Conservation (phyloP, 2,113 vertebrate genomes). For the Anhinga rufa region DNA sequence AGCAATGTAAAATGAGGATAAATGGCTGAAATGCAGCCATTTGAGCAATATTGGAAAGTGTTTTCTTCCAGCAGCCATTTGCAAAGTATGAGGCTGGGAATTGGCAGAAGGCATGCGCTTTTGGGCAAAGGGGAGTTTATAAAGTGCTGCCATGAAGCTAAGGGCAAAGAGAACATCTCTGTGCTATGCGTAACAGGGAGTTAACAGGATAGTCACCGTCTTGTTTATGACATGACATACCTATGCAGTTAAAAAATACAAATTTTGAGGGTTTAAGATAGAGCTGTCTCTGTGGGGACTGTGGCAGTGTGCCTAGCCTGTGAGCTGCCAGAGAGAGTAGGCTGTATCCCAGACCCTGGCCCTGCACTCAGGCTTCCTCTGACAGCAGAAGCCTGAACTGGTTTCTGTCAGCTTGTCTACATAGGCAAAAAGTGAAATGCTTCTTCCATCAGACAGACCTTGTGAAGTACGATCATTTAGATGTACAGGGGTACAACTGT, state of each 20-base stretch:
- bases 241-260: neutral
- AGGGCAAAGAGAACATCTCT: neutral
- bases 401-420: neutral
- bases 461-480: neutral
- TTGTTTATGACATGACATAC: accelerated
- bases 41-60: neutral
- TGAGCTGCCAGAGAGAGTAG: neutral
- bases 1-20: neutral
- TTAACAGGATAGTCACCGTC: neutral
- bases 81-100: neutral
- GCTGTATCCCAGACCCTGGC: neutral
- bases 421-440: accelerated
- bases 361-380: neutral
- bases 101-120: neutral
- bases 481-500: too few relatives aligned
- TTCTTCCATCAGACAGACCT: neutral
- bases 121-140: neutral
- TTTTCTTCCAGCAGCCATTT: neutral
- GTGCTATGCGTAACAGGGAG: neutral
- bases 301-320: neutral
- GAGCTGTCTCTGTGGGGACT: neutral
- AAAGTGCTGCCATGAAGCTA: neutral
- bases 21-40: neutral
- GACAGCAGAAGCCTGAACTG: accelerated
- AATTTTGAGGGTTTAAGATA: neutral